phyloP scores from a whole-genome alignment of 2,797 vertebrate species.

The Chromis chromis region DNA sequence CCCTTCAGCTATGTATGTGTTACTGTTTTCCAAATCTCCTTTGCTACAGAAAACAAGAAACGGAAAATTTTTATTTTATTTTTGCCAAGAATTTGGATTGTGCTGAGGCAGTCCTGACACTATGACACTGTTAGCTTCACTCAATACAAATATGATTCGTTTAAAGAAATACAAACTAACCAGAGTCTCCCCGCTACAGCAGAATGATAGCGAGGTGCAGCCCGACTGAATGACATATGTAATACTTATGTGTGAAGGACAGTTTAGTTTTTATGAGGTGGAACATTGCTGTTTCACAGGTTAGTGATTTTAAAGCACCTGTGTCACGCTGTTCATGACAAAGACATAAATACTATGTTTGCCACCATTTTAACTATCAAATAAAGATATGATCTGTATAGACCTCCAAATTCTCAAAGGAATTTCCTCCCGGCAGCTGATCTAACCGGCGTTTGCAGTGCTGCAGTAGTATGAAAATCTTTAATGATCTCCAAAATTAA shows the following conservation, averaged over 20 bases:
- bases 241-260: constrained; percentile 44
- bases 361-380: neutral
- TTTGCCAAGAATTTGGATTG: no score
- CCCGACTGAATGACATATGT: constrained; percentile 4
- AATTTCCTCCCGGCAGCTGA: neutral
- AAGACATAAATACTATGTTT: constrained; percentile 31
- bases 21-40: no score
- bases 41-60: no score
- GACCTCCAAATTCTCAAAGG: neutral
- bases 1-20: no score
- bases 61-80: no score
- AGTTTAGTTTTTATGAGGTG: constrained; percentile 56
- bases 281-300: constrained; percentile 60
- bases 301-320: constrained; percentile 38
- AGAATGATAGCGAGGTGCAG: no score
- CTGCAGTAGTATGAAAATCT: neutral
- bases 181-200: no score
- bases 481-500: neutral
- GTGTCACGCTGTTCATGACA: constrained; percentile 37
- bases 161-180: no score
- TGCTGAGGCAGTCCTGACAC: no score
- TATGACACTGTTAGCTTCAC: no score
- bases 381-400: neutral
- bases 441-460: neutral
- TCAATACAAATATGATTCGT: no score